These are phyloP conservation scores for Limosa lapponica DNA, from an alignment of 2,797 vertebrate genomes.

Conservation along the genomic window DNA sequence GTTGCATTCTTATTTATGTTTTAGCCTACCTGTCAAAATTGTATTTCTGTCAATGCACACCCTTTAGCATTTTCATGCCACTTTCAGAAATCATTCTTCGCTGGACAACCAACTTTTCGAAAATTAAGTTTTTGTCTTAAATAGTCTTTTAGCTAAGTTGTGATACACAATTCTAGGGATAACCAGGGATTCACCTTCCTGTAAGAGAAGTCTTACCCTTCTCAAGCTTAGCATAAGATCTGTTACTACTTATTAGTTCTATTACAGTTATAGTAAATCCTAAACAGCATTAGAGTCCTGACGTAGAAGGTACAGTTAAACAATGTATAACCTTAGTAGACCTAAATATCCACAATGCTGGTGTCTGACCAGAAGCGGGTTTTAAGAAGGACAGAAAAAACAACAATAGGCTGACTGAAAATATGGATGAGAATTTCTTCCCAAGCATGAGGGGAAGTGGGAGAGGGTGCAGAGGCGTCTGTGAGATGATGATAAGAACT, in stretches of 20 bases:
- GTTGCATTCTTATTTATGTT: neutral
- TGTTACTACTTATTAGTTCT: neutral
- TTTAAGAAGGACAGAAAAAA: neutral
- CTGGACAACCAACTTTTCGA: neutral
- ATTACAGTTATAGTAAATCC: neutral
- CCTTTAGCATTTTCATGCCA: neutral
- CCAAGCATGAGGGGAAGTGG: neutral
- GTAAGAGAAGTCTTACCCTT: neutral
- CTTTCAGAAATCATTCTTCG: neutral
- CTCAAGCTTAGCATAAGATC: neutral
- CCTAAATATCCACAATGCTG: neutral
- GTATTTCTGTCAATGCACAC: neutral
- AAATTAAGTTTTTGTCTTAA: neutral
- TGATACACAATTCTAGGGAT: neutral
- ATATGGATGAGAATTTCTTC: neutral
- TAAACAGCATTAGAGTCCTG: neutral
- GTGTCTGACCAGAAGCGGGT: neutral
- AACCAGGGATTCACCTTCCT: neutral
- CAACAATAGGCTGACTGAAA: neutral
- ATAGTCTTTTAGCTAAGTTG: fast-evolving
- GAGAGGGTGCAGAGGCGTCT: slow-evolving; percentile 37
- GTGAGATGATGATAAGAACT: slow-evolving; percentile 56
- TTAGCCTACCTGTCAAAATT: neutral
- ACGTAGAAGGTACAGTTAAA: neutral
- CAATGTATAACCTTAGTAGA: neutral